Evolutionary conservation across 2,888 invertebrate genomes (phyloP).

Genomic region (Hoplodrina blanda): DNA sequence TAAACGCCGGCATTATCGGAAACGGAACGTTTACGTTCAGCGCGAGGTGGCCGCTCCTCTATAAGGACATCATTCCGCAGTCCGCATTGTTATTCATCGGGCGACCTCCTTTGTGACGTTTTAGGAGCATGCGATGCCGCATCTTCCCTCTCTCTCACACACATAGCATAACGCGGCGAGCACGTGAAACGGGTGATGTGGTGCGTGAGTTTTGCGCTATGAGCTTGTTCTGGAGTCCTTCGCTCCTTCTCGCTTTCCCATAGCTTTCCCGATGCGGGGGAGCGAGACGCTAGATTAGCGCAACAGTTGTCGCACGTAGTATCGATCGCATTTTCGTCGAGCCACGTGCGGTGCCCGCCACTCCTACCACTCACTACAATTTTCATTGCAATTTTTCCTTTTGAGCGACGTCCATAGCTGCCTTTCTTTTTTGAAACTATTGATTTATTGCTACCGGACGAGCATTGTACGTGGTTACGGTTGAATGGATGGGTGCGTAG

Average conservation of each 20-base stretch:
- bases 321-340: constrained; percentile 79
- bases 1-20: constrained; percentile 51
- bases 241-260: constrained; percentile 68
- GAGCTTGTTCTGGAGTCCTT: constrained; percentile 80
- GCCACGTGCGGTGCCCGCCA: constrained; percentile 83
- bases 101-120: constrained; percentile 89
- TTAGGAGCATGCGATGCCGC: constrained; percentile 87
- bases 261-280: constrained; percentile 49
- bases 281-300: constrained; percentile 76
- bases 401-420: constrained; percentile 64
- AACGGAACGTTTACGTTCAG: constrained; percentile 53
- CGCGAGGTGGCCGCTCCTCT: constrained; percentile 69
- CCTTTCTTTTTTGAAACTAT: constrained; percentile 26
- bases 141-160: constrained; percentile 77
- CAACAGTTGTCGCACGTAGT: constrained; percentile 88
- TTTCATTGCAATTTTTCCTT: constrained; percentile 63
- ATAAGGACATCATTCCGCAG: constrained; percentile 89
- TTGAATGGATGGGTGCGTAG: constrained; percentile 51
- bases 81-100: constrained; percentile 90
- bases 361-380: constrained; percentile 66
- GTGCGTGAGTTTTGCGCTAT: constrained; percentile 87
- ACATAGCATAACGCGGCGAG: constrained; percentile 25
- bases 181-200: constrained; percentile 71
- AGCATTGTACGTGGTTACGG: constrained; percentile 57
- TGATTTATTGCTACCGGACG: constrained; percentile 33